phyloP scores from a whole-genome alignment of 2,113 vertebrate species.

The Atlantisia rogersi region DNA sequence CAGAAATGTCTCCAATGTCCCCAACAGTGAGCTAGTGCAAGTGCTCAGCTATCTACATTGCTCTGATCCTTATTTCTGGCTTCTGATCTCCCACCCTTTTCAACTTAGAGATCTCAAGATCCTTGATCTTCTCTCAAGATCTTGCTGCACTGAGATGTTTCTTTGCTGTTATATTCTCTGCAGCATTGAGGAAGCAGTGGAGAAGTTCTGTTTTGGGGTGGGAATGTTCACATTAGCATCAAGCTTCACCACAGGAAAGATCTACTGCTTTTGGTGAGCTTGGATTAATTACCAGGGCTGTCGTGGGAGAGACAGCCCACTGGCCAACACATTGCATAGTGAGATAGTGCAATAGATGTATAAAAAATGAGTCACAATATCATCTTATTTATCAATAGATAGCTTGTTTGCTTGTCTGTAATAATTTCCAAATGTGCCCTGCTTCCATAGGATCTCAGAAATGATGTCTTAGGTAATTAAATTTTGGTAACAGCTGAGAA shows the following conservation, averaged over 20 bases:
- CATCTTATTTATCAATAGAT: background rate
- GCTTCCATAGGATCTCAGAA: background rate
- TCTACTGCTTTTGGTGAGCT: background rate
- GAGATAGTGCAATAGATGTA: background rate
- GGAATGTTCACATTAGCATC: background rate
- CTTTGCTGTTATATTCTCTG: background rate
- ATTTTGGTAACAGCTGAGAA: background rate
- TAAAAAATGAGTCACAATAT: background rate
- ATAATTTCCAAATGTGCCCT: background rate
- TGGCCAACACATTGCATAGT: background rate
- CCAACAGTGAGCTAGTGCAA: background rate
- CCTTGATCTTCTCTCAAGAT: background rate
- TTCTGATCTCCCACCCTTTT: background rate
- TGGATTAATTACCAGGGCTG: background rate
- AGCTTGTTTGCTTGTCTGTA: background rate
- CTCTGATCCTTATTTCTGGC: background rate
- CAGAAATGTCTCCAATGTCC: background rate
- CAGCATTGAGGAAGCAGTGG: background rate
- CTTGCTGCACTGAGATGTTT: background rate
- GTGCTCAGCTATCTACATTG: background rate
- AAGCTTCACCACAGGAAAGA: background rate
- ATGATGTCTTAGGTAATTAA: background rate
- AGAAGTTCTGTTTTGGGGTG: background rate
- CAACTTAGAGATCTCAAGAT: background rate
- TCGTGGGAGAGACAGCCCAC: background rate